phyloP scores from a whole-genome alignment of 2,113 vertebrate genomes.

The Boulengeromyrus knoepffleri region DNA sequence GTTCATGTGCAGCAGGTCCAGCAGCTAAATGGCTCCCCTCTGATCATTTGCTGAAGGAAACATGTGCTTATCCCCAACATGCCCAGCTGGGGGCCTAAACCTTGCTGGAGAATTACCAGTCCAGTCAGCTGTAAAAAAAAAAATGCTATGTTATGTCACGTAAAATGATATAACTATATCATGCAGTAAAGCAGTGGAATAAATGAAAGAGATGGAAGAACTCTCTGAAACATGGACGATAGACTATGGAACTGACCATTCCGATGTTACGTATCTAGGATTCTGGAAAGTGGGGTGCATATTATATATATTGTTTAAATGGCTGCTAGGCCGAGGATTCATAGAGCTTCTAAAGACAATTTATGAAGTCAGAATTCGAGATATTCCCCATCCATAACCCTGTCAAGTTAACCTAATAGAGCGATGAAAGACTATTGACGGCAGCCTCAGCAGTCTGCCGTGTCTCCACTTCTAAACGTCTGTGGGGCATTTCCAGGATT shows the following conservation, averaged over 20 bases:
- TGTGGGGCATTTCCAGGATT: background rate
- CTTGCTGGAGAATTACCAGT: background rate
- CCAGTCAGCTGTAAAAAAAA: background rate
- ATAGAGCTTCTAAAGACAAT: background rate
- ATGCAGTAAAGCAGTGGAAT: background rate
- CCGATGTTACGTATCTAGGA: background rate
- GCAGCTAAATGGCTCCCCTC: background rate
- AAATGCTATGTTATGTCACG: background rate
- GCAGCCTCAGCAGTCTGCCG: background rate
- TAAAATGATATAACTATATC: background rate
- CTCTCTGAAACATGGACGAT: background rate
- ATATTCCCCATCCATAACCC: background rate
- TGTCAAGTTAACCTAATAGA: background rate
- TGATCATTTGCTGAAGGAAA: background rate
- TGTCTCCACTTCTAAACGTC: background rate
- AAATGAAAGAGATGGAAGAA: background rate
- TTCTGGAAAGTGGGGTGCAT: background rate
- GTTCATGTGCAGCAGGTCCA: background rate
- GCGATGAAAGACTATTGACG: background rate
- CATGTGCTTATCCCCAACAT: background rate
- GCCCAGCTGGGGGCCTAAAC: background rate
- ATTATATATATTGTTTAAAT: background rate
- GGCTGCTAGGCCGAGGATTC: background rate
- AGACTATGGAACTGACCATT: background rate
- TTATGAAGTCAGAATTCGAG: background rate